Base-by-base conservation (phyloP, 2,888 invertebrate genomes). In the Leptinotarsa rubiginosa region DNA sequence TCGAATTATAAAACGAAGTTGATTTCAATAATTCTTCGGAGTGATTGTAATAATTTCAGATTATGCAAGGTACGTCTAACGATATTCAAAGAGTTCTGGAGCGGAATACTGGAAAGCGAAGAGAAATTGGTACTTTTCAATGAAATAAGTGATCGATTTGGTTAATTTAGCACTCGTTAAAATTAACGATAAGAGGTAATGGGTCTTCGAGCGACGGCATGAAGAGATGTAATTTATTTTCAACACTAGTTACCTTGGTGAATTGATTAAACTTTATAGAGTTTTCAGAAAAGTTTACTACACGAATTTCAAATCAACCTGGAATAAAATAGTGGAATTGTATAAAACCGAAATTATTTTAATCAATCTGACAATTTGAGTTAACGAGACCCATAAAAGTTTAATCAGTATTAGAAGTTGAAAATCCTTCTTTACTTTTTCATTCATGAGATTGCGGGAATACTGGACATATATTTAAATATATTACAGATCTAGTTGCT, bases 171-270 rank as follows among this genome's bases (percentile, higher is more conserved):
- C 52, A 47, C 52, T 69, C 64, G 59, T 70, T 72, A 76, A 66
- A 74, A 72, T 72, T 70, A 54, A 74, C 76, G 65, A 74, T 62
- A 66, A 72, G 69, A 52, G 56, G 69, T 73, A 77, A 77, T 75
- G 69, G 70, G 65, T 67, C 49, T 65, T 70, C 74, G 49, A 73
- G 69, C 50, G 59, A 49, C 31, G 73, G 62, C 66, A 59, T 72
- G 70, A 77, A 75, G 75, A 73, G 75, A 65, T 71, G 69, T 75
- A 77, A 77, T 77, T 77, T 75, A 77, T 77, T 75, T 75, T 74
- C 72, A 73, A 71, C 77, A 77, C 77, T 77, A 73, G 70, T 75
- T 75, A 75, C 66, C 71, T 73, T 67, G 75, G 62, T 47, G 70
- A 75, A 77, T 77, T 77, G 73, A 77, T 77, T 77, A 77, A 72